These are phyloP conservation scores for Chloropsis cyanopogon DNA, from an alignment of 2,113 vertebrate genomes.

Conservation along the genomic window DNA sequence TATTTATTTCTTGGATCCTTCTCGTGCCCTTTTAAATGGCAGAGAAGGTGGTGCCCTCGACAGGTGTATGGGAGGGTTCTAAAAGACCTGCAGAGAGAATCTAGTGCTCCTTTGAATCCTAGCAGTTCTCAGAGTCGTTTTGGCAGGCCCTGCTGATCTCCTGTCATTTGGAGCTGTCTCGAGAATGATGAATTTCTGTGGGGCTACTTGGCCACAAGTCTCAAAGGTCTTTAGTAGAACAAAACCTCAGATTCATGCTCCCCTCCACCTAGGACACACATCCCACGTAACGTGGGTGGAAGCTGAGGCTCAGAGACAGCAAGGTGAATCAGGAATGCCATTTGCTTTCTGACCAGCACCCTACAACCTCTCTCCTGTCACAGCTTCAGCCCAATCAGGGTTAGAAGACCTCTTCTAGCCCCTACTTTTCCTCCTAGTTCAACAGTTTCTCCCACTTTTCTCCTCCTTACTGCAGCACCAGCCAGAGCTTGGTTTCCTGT, in stretches of 20 bases:
- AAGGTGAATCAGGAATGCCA: accelerated
- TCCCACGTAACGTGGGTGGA: background rate
- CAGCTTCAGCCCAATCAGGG: background rate
- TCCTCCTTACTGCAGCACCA: background rate
- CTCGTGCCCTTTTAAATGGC: background rate
- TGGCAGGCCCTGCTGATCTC: background rate
- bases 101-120: background rate
- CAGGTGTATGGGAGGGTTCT: background rate
- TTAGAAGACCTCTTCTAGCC: background rate
- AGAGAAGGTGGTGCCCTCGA: background rate
- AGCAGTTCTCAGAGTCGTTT: background rate
- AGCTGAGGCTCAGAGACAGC: background rate
- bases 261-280: background rate
- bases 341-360: background rate
- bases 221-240: background rate
- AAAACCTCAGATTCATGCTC: background rate
- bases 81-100: background rate
- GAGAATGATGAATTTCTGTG: background rate
- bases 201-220: background rate
- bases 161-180: background rate
- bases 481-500: background rate
- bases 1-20: background rate
- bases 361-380: background rate
- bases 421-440: background rate
- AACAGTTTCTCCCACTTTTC: background rate